phyloP scores from a whole-genome alignment of 2,888 invertebrate species.

The Loripinus fragilis region DNA sequence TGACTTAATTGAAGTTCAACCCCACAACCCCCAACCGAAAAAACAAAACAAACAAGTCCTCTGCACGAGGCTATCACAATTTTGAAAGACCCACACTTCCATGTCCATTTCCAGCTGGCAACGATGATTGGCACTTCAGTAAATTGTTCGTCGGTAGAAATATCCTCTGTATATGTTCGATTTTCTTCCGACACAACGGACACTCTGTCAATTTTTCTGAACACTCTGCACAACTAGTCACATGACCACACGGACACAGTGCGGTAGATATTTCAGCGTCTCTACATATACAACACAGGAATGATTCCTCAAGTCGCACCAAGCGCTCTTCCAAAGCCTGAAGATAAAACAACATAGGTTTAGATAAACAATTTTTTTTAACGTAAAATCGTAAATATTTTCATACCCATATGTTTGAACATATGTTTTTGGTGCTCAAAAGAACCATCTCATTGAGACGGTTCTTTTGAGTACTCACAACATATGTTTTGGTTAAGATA shows the following conservation, averaged over 20 bases:
- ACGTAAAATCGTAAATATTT: too few relatives aligned
- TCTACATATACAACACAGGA: conserved; percentile 93
- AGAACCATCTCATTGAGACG: too few relatives aligned
- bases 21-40: too few relatives aligned
- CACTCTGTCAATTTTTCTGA: conserved; percentile 90
- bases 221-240: conserved; percentile 91
- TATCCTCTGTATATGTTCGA: conserved; percentile 89
- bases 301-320: conserved; percentile 79
- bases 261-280: conserved; percentile 92
- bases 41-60: too few relatives aligned
- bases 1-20: too few relatives aligned
- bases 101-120: background rate
- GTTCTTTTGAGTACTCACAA: too few relatives aligned
- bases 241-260: conserved; percentile 95
- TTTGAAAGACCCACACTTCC: background rate
- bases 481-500: too few relatives aligned
- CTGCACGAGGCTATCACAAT: background rate
- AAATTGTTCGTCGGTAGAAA: conserved; percentile 82
- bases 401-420: too few relatives aligned
- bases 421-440: too few relatives aligned
- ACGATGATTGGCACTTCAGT: background rate
- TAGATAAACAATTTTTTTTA: too few relatives aligned
- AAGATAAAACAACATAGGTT: conserved; percentile 31
- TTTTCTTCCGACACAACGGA: conserved; percentile 90
- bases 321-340: conserved; percentile 72